Percentiles rank a stretch among this genome's conserved stretches.
phyloP scores from a whole-genome alignment of 2,888 invertebrate genomes.

The Geophilus truncorum region DNA sequence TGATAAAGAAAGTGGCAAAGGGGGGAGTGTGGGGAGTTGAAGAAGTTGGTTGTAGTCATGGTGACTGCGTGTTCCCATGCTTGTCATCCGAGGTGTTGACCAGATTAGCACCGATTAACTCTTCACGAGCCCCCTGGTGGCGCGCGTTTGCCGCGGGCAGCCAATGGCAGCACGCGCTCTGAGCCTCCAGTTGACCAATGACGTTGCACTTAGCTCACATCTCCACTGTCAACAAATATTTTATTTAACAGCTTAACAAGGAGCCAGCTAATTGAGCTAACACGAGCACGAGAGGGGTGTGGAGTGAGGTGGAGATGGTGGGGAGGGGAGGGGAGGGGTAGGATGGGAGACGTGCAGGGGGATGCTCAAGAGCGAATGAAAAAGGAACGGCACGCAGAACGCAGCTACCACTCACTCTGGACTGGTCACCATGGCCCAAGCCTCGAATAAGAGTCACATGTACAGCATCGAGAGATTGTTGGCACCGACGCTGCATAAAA shows the following conservation, averaged over 20 bases:
- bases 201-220: not conserved
- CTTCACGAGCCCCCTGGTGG: not conserved
- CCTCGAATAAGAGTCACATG: not conserved
- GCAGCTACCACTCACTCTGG: not conserved
- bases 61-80: not conserved
- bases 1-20: not conserved
- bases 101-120: slow-evolving; percentile 28
- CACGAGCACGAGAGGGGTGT: slow-evolving; percentile 34
- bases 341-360: slow-evolving; percentile 35
- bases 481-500: not conserved
- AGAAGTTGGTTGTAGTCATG: not conserved
- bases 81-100: slow-evolving; percentile 29
- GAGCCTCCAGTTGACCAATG: not conserved
- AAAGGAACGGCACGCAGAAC: slow-evolving; percentile 46
- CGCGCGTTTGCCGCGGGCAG: not conserved
- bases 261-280: slow-evolving; percentile 29
- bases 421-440: not conserved
- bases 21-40: not conserved
- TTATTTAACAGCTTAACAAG: slow-evolving; percentile 31
- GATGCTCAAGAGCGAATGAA: slow-evolving; percentile 40
- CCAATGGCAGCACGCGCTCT: not conserved
- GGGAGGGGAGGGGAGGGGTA: slow-evolving; percentile 44
- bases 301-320: slow-evolving; percentile 37
- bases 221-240: slow-evolving; percentile 31
- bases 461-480: not conserved